Evolutionary conservation across 2,797 vertebrate genomes (phyloP).

Genomic region (Pseudotriccus pelzelni): DNA sequence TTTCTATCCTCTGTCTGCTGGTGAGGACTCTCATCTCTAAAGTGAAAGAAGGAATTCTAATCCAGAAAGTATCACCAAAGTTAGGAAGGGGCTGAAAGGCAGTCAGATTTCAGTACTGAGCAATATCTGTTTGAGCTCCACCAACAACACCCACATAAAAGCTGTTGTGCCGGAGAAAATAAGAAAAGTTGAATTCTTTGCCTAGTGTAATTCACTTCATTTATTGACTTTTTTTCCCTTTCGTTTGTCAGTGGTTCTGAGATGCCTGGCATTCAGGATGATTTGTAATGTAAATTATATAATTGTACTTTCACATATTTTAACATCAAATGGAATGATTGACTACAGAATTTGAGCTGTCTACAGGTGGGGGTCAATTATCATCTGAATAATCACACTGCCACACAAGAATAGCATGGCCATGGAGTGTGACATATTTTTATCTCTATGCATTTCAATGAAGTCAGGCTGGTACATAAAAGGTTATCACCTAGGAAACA

Average conservation of each 20-base stretch:
- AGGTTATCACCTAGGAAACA: conserved; percentile 99
- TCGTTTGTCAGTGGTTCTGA: conserved; percentile 82
- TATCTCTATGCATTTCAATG: conserved; percentile 99
- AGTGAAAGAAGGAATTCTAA: not conserved
- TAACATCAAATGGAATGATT: conserved; percentile 96
- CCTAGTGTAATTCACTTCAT: conserved; percentile 91
- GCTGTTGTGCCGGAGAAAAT: conserved; percentile 58
- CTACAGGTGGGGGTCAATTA: conserved; percentile 99
- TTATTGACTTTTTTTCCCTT: conserved; percentile 78
- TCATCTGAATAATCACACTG: conserved; percentile 98
- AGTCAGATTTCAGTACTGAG: not conserved
- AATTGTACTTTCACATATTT: conserved; percentile 93
- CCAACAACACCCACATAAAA: conserved; percentile 49
- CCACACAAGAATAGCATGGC: conserved; percentile 87
- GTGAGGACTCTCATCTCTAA: not conserved
- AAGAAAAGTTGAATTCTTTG: conserved; percentile 68
- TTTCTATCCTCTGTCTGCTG: not conserved
- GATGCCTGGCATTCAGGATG: conserved; percentile 94
- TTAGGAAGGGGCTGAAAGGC: conserved; percentile 23
- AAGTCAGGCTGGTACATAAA: conserved; percentile 99
- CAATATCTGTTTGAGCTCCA: conserved; percentile 6
- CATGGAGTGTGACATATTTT: conserved; percentile 98
- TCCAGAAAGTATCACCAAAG: not conserved
- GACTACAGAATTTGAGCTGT: conserved; percentile 93
- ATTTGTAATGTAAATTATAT: conserved; percentile 99